phyloP scores from a whole-genome alignment of 2,888 invertebrate genomes.

The Lysandra bellargus region DNA sequence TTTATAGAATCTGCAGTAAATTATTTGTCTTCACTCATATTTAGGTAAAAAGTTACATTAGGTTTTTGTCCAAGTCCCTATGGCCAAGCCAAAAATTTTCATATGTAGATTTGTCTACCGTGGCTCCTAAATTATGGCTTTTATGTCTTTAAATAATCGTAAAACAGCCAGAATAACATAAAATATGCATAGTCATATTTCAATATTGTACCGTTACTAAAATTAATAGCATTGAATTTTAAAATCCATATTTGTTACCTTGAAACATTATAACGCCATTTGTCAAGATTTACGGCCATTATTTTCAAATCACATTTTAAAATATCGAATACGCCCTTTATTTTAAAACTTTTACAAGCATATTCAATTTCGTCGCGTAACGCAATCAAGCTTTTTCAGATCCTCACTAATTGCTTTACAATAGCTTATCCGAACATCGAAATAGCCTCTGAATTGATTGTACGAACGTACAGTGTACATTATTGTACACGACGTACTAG shows the following conservation, averaged over 20 bases:
- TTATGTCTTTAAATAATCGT: no score
- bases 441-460: conserved; percentile 17
- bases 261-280: background rate
- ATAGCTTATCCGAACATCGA: conserved; percentile 9
- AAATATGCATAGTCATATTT: no score
- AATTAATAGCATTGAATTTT: background rate
- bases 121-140: no score
- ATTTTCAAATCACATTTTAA: background rate
- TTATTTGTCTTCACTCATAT: no score
- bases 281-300: background rate
- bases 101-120: no score
- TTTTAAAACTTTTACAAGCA: conserved; percentile 16
- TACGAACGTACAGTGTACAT: background rate
- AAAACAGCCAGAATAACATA: no score
- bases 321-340: background rate
- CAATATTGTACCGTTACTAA: no score
- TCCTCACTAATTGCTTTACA: conserved; percentile 31
- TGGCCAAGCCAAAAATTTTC: no score
- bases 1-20: no score
- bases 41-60: no score
- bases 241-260: background rate
- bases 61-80: no score
- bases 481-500: background rate
- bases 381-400: conserved; percentile 28
- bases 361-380: conserved; percentile 21